Evolutionary conservation across 92 coral and sea anemone species (phyloP), one percentile per base, ranked within the genome.

Genomic region (Palythoa grandiflora): DNA sequence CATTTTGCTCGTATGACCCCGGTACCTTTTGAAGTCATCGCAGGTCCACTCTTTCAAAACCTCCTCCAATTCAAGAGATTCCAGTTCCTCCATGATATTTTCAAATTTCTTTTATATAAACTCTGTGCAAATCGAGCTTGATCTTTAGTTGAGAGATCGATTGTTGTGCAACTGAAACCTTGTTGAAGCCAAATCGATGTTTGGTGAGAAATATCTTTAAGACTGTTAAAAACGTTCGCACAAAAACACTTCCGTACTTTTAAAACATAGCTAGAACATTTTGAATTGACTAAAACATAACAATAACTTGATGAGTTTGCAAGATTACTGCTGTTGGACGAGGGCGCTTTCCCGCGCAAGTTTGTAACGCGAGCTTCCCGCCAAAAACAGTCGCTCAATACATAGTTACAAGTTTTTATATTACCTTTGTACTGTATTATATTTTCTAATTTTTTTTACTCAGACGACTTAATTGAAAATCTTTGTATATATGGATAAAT

Each of bases 11-110:
- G 19, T 1, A 59, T 15, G 16, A 15, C n/a, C 14, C 5, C 65
- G 0, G 13, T 20, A 81, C 86, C 86, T 81, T 48, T 28, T 66
- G 13, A 81, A 81, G 61, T 81, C 86, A 68, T 81, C 86, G 28
- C 86, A 66, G 86, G 40, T 68, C 86, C 86, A 81, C 19, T 81
- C 75, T 81, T 63, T 66, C 40, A 81, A 44, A 47, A 66, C 61
- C 1, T 81, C 75, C 1, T 81, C 86, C 17, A 81, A 44, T 68
- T 81, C 75, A 5, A 66, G 75, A 68, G 57, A 44, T 48, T 66
- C 75, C 40, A 35, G 9, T 47, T 17, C 28, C 20, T 68, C 59
- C 86, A 81, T 68, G 38, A n/a, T 65, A 20, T 68, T 81, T 48
- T 21, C 11, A 5, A 54, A 16, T 2, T 53, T 19, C 19, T 52